Conservation (phyloP, 2,113 vertebrate genomes). For the Strigops habroptila region DNA sequence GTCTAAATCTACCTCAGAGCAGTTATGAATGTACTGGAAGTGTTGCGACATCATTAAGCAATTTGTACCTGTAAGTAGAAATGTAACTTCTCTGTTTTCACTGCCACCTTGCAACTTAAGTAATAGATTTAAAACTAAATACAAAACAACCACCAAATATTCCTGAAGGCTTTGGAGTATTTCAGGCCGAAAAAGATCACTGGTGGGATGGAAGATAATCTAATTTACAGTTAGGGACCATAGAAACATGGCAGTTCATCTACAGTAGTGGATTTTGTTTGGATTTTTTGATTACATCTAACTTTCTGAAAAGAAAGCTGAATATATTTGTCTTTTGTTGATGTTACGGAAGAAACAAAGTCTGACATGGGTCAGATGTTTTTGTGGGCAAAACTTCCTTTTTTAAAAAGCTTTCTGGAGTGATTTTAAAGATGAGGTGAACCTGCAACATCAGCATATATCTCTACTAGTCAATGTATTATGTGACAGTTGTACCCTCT, state of each 20-base stretch:
- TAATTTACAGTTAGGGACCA: neutral
- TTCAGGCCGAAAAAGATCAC: neutral
- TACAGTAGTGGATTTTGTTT: neutral
- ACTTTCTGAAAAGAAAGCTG: neutral
- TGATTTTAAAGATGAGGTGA: neutral
- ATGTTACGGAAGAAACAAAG: neutral
- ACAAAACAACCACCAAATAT: neutral
- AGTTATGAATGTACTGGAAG: neutral
- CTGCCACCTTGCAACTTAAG: neutral
- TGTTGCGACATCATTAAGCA: neutral
- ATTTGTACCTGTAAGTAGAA: neutral
- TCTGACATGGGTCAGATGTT: neutral
- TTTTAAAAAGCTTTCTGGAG: neutral
- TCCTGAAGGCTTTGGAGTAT: neutral
- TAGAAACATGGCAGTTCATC: neutral
- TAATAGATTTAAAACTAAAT: neutral
- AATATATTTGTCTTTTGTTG: neutral
- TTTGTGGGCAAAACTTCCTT: neutral
- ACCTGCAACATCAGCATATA: accelerated
- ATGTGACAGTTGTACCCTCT: neutral
- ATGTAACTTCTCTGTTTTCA: neutral
- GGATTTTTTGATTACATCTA: neutral
- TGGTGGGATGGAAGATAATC: neutral
- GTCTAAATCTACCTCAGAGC: neutral
- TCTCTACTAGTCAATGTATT: neutral